These are phyloP conservation scores for Margarornis squamiger DNA, from an alignment of 2,797 vertebrate species.

Conservation along the genomic window DNA sequence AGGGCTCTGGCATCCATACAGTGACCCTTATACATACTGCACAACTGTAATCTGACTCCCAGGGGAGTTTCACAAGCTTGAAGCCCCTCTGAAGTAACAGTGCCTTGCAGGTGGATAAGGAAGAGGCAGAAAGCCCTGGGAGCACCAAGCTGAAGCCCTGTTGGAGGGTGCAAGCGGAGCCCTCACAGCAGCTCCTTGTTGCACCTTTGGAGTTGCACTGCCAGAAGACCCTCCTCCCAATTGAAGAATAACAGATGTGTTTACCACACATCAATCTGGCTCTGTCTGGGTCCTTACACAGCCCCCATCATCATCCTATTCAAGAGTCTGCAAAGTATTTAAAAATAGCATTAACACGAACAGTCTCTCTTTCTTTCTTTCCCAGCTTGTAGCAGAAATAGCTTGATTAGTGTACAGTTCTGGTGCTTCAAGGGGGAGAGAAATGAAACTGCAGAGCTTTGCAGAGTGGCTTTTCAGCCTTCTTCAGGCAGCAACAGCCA, in stretches of 20 bases:
- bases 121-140: not conserved
- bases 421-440: constrained; percentile 54
- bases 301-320: constrained; percentile 59
- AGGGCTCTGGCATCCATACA: not conserved
- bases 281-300: constrained; percentile 38
- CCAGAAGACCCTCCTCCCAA: not conserved
- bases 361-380: constrained; percentile 65
- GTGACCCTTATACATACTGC: fast-evolving
- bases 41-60: not conserved
- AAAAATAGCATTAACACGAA: constrained; percentile 71
- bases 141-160: not conserved
- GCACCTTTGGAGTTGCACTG: not conserved
- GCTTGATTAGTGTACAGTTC: constrained; percentile 64
- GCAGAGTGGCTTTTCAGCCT: constrained; percentile 54
- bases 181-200: not conserved
- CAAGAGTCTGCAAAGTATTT: constrained; percentile 62
- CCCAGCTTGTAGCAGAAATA: constrained; percentile 66
- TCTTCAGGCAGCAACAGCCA: constrained; percentile 49
- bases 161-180: fast-evolving
- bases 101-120: not conserved
- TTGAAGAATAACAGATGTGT: constrained; percentile 42
- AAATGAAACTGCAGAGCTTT: constrained; percentile 52
- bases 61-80: fast-evolving
- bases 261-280: constrained; percentile 53
- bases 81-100: not conserved